Evolutionary conservation across 2,888 invertebrate genomes (phyloP).

Genomic region (Emmelina monodactyla): DNA sequence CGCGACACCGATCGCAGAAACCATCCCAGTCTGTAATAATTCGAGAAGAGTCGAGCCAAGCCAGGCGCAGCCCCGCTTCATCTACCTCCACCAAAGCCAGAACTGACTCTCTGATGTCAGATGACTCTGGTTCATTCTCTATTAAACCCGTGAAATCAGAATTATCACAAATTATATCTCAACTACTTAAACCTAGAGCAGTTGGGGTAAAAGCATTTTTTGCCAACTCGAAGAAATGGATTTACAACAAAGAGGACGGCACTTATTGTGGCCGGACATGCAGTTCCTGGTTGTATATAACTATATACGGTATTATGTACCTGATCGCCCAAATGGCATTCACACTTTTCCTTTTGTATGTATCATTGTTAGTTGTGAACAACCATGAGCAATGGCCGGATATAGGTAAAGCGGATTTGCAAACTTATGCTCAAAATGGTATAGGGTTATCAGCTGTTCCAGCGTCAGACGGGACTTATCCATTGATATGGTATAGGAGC

Average conservation of each 20-base stretch:
- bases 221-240: conserved; percentile 7
- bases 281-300: conserved; percentile 33
- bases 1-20: too few relatives aligned
- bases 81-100: too few relatives aligned
- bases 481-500: conserved; percentile 41
- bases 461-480: conserved; percentile 25
- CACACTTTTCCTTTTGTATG: conserved; percentile 31
- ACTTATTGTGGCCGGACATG: conserved; percentile 31
- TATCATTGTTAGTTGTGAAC: conserved; percentile 28
- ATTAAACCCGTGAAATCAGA: too few relatives aligned
- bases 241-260: conserved; percentile 29
- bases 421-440: conserved; percentile 28
- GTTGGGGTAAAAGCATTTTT: neutral
- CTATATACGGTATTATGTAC: conserved; percentile 35
- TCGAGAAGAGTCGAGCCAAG: too few relatives aligned
- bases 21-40: too few relatives aligned
- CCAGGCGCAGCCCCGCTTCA: too few relatives aligned
- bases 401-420: conserved; percentile 22
- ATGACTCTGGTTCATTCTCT: too few relatives aligned
- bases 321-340: conserved; percentile 35
- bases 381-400: conserved; percentile 14
- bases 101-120: too few relatives aligned
- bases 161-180: too few relatives aligned
- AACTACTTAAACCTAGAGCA: neutral
- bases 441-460: conserved; percentile 45